Evolutionary conservation across 1,140 invertebrate species (phyloP), one percentile per base, ranked within the genome.

Genomic region (Pectinophora gossypiella): DNA sequence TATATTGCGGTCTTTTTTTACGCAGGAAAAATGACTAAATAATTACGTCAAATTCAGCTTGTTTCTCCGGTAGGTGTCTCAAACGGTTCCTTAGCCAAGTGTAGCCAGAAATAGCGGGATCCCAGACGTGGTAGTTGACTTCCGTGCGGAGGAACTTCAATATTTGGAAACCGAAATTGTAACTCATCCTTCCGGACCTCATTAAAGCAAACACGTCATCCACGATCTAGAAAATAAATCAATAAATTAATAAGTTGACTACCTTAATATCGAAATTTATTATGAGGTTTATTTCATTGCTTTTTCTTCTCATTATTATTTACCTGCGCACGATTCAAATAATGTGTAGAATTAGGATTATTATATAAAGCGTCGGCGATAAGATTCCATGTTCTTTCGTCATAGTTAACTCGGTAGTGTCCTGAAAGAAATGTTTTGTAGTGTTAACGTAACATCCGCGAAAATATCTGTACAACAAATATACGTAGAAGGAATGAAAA

Each of bases 341-440:
- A 58, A 38, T 86, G 69, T 50, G 84, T 83, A 18, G 61, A 49
- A 19, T 72, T 58, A 19, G 68, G 77, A 19, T 72, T 61, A 48
- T 76, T 64, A 1, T 74, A 27, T 20, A 86, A 64, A 42, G 87
- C 80, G 0, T 88, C 47, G 2, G 89, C 86, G 10, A 93, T 90
- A 3, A 88, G 76, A 47, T 89, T 67, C 95, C 94, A 96, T 7
- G 90, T 90, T 6, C 51, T 70, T 0, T 83, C 69, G 50, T 95
- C 92, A 70, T 97, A 97, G 68, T 93, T 92, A 0, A 96, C 94
- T 45, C 95, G 89, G 80, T 95, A 96, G 59, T 92, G 94, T 9
- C 93, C 94, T 89, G 27, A 9, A 32, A 32, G 6, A 2, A 9
- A n/a, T n/a, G n/a, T n/a, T n/a, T n/a, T n/a, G n/a, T n/a, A n/a